These are phyloP conservation scores for Cotesia vestalis DNA, from an alignment of 1,140 invertebrate species.

Conservation along the genomic window DNA sequence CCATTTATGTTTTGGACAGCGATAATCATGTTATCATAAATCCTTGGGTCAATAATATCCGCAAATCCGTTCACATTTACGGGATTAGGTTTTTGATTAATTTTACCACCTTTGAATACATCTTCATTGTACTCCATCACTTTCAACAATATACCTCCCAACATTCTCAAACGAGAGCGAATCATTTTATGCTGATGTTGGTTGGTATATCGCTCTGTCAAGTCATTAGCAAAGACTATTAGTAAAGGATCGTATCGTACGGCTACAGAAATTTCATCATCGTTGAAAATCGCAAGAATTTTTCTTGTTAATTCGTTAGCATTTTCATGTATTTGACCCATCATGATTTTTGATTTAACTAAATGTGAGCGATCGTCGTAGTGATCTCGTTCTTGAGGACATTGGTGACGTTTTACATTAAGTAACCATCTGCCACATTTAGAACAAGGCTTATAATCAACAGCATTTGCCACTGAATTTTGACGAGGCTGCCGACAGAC, in stretches of 20 bases:
- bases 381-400: background rate
- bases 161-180: background rate
- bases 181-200: background rate
- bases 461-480: background rate
- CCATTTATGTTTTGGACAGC: too few species aligned
- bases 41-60: background rate
- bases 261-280: background rate
- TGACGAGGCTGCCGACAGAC: background rate
- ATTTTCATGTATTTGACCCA: background rate
- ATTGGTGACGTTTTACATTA: background rate
- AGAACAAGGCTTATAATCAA: background rate
- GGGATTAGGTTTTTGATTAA: background rate
- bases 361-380: background rate
- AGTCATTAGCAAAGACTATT: background rate
- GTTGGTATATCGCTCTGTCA: background rate
- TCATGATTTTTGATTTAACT: conserved; percentile 1
- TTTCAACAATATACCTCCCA: background rate
- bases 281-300: conserved; percentile 1
- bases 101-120: background rate
- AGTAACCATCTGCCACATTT: background rate
- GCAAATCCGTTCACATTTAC: background rate
- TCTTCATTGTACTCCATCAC: background rate
- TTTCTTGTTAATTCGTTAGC: background rate
- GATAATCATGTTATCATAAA: too few species aligned
- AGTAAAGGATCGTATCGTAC: background rate